Evolutionary conservation across 1,140 invertebrate species (phyloP).

Genomic region (Drosophila sechellia): DNA sequence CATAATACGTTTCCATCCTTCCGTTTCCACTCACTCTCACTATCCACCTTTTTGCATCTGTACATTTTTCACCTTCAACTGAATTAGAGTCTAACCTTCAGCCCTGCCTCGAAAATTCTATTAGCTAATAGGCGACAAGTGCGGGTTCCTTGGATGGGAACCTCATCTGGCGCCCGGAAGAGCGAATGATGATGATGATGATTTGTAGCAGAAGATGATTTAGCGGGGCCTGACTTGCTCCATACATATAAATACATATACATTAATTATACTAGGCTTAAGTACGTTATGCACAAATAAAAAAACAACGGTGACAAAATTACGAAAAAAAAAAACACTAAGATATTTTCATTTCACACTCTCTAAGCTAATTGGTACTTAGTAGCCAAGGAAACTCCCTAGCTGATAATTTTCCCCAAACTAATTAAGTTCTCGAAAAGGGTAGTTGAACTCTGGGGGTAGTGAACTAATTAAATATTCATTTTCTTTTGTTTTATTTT

Average conservation of each 20-base stretch:
- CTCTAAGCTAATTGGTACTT: neutral
- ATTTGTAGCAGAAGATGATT: conserved; percentile 60
- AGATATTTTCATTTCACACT: conserved; percentile 7
- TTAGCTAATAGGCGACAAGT: conserved; percentile 72
- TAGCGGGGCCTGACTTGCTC: conserved; percentile 52
- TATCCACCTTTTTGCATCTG: conserved; percentile 12
- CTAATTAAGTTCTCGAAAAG: conserved; percentile 12
- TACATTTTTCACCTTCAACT: conserved; percentile 20
- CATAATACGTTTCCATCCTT: conserved; percentile 57
- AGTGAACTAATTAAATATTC: conserved; percentile 70
- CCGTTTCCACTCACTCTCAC: conserved; percentile 3
- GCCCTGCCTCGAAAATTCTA: conserved; percentile 44
- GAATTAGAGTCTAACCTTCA: conserved; percentile 25
- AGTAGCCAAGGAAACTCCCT: neutral
- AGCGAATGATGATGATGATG: conserved; percentile 50
- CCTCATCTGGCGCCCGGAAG: conserved; percentile 55
- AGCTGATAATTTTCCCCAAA: neutral
- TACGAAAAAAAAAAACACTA: conserved; percentile 70
- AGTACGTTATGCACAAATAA: conserved; percentile 84
- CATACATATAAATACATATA: conserved; percentile 72
- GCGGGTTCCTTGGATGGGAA: conserved; percentile 59
- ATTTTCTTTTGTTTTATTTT: conserved; percentile 37
- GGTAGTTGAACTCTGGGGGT: conserved; percentile 5
- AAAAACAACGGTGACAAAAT: conserved; percentile 85
- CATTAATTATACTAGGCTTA: conserved; percentile 79